A percentile compares a stretch with the other conserved stretches of the same genome.
phyloP scores from a whole-genome alignment of 2,113 vertebrate species.

The Theristicus caerulescens region DNA sequence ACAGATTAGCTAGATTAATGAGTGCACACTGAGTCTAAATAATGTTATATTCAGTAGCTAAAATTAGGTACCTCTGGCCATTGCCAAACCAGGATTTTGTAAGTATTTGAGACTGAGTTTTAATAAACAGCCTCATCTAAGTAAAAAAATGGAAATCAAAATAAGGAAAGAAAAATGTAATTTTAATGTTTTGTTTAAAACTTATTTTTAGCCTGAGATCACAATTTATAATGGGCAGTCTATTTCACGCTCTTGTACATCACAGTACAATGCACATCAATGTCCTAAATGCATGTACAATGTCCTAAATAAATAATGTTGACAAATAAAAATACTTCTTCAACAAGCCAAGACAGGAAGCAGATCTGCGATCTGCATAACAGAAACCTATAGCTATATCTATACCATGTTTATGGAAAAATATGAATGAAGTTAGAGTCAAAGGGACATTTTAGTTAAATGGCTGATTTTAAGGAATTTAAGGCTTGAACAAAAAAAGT shows the following conservation, averaged over 20 bases:
- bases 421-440: background rate
- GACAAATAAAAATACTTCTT: background rate
- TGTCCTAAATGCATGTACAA: background rate
- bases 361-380: background rate
- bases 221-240: background rate
- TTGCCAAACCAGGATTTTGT: background rate
- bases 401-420: background rate
- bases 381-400: background rate
- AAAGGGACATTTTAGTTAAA: background rate
- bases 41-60: background rate
- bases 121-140: background rate
- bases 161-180: background rate
- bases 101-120: background rate
- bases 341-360: background rate
- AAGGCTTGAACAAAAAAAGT: background rate
- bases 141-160: background rate
- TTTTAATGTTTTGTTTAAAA: background rate
- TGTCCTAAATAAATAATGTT: background rate
- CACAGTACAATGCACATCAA: rapidly evolving
- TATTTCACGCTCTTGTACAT: background rate
- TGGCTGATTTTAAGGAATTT: background rate
- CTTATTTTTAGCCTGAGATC: background rate
- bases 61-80: background rate
- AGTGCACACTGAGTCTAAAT: background rate
- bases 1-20: background rate